These are phyloP conservation scores for Mesocricetus auratus DNA, from an alignment of 2,113 vertebrate genomes.

Conservation along the genomic window DNA sequence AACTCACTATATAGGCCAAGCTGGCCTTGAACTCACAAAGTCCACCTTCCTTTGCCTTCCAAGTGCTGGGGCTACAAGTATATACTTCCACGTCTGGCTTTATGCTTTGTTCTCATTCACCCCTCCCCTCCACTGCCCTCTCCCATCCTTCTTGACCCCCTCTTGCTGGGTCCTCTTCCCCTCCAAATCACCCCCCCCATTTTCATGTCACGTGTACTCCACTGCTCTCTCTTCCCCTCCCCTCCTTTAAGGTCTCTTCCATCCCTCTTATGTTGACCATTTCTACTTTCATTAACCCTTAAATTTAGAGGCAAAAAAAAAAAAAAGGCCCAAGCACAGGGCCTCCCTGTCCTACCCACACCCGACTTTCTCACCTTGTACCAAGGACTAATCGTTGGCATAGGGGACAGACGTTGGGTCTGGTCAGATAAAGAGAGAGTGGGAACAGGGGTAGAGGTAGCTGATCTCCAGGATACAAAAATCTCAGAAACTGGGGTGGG, in stretches of 20 bases:
- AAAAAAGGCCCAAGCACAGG: not conserved
- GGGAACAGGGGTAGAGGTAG: fast-evolving
- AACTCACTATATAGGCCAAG: not conserved
- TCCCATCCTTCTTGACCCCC: not conserved
- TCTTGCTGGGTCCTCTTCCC: not conserved
- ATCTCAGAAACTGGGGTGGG: slow-evolving; percentile 14
- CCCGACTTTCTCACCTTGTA: not conserved
- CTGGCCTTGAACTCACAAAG: not conserved
- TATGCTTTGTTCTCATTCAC: not conserved
- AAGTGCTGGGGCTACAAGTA: not conserved
- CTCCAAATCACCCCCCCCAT: not conserved
- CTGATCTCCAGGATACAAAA: slow-evolving; percentile 21
- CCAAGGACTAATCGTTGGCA: not conserved
- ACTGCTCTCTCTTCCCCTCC: not conserved
- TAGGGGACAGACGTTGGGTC: not conserved
- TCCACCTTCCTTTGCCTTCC: not conserved
- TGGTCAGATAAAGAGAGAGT: not conserved
- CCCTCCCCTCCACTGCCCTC: not conserved
- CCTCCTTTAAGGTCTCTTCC: not conserved
- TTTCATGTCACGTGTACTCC: not conserved
- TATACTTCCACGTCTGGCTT: too few relatives aligned
- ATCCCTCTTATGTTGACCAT: not conserved
- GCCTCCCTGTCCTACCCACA: not conserved
- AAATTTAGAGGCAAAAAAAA: slow-evolving; percentile 20
- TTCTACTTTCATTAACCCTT: not conserved